Percentiles rank a stretch among this genome's conserved stretches.
Conservation (phyloP, 2,797 vertebrate species). For the Etheostoma nigrum region DNA sequence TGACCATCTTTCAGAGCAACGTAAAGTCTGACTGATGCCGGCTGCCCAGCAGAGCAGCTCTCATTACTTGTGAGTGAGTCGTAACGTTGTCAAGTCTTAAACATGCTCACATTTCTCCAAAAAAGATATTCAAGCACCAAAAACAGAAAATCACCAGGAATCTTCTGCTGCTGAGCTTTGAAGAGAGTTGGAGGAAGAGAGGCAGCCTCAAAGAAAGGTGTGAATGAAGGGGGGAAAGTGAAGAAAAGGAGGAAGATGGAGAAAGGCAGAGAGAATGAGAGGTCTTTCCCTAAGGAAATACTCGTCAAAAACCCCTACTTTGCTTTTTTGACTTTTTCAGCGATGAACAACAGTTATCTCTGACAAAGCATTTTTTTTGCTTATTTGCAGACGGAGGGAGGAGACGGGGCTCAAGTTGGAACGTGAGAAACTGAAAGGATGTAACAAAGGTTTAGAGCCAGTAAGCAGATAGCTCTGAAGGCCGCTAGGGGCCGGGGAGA, state of each 20-base stretch:
- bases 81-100: constrained; percentile 47
- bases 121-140: constrained; percentile 39
- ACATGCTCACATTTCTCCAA: constrained; percentile 37
- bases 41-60: constrained; percentile 32
- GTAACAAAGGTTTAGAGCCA: constrained; percentile 79
- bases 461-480: constrained; percentile 79
- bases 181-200: constrained; percentile 37
- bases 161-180: constrained; percentile 43
- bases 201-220: constrained; percentile 41
- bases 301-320: constrained; percentile 81
- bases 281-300: constrained; percentile 73
- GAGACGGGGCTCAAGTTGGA: constrained; percentile 71
- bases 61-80: constrained; percentile 54
- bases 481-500: constrained; percentile 70
- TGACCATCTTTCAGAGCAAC: constrained; percentile 48
- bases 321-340: constrained; percentile 78
- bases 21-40: constrained; percentile 34
- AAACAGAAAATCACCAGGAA: constrained; percentile 32
- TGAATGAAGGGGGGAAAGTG: constrained; percentile 4
- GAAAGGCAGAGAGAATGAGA: constrained; percentile 54
- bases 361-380: constrained; percentile 83
- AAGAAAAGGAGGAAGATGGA: constrained; percentile 32
- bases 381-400: constrained; percentile 79
- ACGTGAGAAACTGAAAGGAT: constrained; percentile 78
- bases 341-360: constrained; percentile 78